These are phyloP conservation scores for Tetrao urogallus DNA, from an alignment of 2,113 vertebrate genomes.

Conservation along the genomic window DNA sequence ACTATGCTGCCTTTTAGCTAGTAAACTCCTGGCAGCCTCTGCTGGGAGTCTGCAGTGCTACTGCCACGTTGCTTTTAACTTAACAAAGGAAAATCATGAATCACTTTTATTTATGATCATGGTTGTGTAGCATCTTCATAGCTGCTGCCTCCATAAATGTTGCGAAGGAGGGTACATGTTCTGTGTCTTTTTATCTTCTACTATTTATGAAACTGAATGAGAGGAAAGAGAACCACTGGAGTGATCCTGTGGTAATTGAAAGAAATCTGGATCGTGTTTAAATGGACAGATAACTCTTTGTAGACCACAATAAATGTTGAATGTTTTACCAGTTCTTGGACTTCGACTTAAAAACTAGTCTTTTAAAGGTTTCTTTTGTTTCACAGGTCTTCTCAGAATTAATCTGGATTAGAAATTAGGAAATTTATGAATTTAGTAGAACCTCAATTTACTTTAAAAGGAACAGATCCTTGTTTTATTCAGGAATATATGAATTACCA, in stretches of 20 bases:
- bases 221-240: background rate
- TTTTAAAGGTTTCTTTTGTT: background rate
- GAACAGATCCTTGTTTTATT: background rate
- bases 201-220: background rate
- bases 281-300: background rate
- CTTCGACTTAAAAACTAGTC: background rate
- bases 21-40: background rate
- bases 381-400: background rate
- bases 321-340: background rate
- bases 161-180: background rate
- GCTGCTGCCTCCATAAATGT: background rate
- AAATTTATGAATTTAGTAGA: background rate
- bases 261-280: background rate
- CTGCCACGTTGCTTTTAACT: accelerated
- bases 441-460: background rate
- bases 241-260: background rate
- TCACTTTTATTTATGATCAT: background rate
- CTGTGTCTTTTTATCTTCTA: background rate
- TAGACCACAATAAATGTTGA: background rate
- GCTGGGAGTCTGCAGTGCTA: background rate
- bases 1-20: background rate
- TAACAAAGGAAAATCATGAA: background rate
- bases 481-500: background rate
- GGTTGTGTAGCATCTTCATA: background rate
- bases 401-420: background rate